Conservation (phyloP, 2,888 invertebrate species). For the Lithophane leautieri region DNA sequence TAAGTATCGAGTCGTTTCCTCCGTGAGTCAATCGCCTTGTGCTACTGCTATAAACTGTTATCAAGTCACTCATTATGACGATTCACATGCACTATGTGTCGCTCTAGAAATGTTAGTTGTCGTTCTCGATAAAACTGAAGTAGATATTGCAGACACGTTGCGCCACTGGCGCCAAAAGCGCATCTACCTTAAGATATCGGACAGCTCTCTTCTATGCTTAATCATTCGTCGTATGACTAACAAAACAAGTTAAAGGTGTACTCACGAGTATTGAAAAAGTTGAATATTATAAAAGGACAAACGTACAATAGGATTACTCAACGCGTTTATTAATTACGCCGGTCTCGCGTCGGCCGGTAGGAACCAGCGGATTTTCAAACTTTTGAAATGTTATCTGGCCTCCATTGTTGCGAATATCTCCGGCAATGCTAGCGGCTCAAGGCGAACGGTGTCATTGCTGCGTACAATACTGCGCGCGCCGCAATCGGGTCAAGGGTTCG, state of each 20-base stretch:
- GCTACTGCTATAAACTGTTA: slow-evolving; percentile 79
- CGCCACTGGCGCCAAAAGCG: slow-evolving; percentile 64
- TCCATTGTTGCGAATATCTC: slow-evolving; percentile 91
- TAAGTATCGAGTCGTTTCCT: slow-evolving; percentile 87
- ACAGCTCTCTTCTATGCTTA: slow-evolving; percentile 44
- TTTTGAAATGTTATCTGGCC: slow-evolving; percentile 90
- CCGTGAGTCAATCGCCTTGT: slow-evolving; percentile 79
- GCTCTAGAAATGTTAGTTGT: slow-evolving; percentile 69
- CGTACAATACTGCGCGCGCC: slow-evolving; percentile 86
- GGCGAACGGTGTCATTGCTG: slow-evolving; percentile 90
- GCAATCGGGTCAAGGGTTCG: slow-evolving; percentile 89
- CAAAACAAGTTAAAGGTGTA: slow-evolving; percentile 43
- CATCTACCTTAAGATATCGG: slow-evolving; percentile 48
- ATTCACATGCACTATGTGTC: slow-evolving; percentile 76
- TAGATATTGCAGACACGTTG: slow-evolving; percentile 65
- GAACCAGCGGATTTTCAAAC: slow-evolving; percentile 88
- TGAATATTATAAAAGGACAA: slow-evolving; percentile 70
- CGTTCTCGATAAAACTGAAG: slow-evolving; percentile 69
- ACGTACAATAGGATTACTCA: slow-evolving; percentile 80
- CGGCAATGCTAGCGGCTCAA: slow-evolving; percentile 90
- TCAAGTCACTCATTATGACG: slow-evolving; percentile 83
- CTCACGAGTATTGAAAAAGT: slow-evolving; percentile 48
- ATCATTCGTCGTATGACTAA: slow-evolving; percentile 51
- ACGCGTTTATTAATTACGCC: slow-evolving; percentile 84
- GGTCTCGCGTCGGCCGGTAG: slow-evolving; percentile 78